Evolutionary conservation across 1,140 invertebrate species (phyloP), one percentile per base, ranked within the genome.

Genomic region (Probaryconus sp.): DNA sequence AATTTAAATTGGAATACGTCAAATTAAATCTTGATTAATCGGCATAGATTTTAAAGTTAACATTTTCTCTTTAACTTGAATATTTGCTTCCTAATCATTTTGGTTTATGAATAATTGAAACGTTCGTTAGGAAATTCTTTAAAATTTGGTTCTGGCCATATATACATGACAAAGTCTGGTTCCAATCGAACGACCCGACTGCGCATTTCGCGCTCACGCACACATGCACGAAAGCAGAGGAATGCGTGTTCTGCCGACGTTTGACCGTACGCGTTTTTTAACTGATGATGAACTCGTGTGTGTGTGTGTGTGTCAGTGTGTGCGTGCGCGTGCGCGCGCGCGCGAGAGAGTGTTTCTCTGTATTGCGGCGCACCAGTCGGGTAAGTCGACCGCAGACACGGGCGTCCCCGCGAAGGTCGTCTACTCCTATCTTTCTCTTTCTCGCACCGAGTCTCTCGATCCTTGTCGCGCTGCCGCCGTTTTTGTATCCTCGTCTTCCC

Each of bases 401-500:
- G 63, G 65, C 79, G 77, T 81, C 79, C 81, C 77, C 78, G 79
- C 77, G 78, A 82, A 81, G 79, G 81, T 82, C 81, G 81, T 76
- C 79, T 77, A 77, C 78, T 74, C 76, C 64, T 64, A 1, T 64
- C 35, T 56, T 45, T 60, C 45, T 63, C 58, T 51, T 26, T 63
- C 56, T 7, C 9, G 2, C 24, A 30, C n/a, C n/a, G n/a, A n/a
- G n/a, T 48, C 37, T 37, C 40, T 16, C 53, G 20, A 17, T 55
- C 72, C 56, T 51, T 24, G 17, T 56, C 63, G 21, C 38, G 16
- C 42, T 37, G 31, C 10, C 53, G 45, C 43, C 47, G 61, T 67
- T 73, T 70, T 71, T 48, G 65, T 43, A 45, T 71, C 58, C 56
- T 63, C 71, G 47, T 30, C 56, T 61, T 58, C 63, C 38, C 38